Percentiles rank a stretch among this genome's conserved stretches.
These are phyloP conservation scores for Ormyrus rosae DNA, from an alignment of 2,888 invertebrate species.

Conservation along the genomic window DNA sequence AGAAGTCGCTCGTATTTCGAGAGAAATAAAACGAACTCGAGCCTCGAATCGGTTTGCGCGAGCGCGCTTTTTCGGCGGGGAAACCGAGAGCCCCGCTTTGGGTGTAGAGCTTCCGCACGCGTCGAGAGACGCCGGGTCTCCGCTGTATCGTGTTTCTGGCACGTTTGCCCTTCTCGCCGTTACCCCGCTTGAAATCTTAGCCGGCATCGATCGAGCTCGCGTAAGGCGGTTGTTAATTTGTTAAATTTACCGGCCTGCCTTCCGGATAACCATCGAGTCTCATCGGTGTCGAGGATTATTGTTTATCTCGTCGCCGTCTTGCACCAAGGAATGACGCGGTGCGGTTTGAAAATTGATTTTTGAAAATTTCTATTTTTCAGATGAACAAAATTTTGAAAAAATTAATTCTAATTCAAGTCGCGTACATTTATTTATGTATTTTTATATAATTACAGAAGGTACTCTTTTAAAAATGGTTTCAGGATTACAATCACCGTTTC, in stretches of 20 bases:
- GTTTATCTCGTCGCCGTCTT: too few relatives aligned
- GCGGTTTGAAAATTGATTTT: too few relatives aligned
- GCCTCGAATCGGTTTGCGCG: too few relatives aligned
- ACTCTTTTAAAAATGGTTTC: too few relatives aligned
- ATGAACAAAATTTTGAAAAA: too few relatives aligned
- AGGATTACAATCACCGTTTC: too few relatives aligned
- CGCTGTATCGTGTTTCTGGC: conserved; percentile 55
- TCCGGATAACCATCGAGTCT: neutral
- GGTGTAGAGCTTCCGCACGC: conserved; percentile 18
- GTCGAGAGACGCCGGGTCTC: conserved; percentile 36
- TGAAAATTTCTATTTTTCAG: too few relatives aligned
- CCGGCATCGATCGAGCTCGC: conserved; percentile 38
- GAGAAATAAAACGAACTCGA: too few relatives aligned
- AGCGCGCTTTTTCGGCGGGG: neutral
- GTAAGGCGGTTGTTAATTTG: conserved; percentile 41
- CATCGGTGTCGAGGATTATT: neutral
- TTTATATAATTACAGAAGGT: too few relatives aligned
- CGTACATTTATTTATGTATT: too few relatives aligned
- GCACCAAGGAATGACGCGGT: too few relatives aligned
- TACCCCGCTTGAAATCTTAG: conserved; percentile 46
- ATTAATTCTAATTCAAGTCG: too few relatives aligned
- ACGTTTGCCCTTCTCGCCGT: conserved; percentile 43
- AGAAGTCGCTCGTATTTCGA: neutral
- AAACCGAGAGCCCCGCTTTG: conserved; percentile 12
- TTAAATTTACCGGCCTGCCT: neutral